phyloP scores from a whole-genome alignment of 2,797 vertebrate species.

The Karalla daura region DNA sequence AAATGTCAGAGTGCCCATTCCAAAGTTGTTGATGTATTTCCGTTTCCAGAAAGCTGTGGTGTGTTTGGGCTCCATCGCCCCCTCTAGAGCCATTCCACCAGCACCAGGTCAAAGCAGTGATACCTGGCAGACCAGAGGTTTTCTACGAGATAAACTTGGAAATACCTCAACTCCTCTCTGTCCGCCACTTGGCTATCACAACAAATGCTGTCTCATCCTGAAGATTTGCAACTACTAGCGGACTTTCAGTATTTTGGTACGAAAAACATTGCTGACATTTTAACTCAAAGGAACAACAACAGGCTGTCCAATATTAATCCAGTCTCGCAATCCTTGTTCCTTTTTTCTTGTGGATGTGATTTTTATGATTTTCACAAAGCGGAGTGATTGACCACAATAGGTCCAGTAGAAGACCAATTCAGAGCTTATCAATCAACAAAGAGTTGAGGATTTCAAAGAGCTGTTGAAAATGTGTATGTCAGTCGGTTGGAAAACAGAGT shows the following conservation, averaged over 20 bases:
- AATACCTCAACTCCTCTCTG: background rate
- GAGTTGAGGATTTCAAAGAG: conserved; percentile 35
- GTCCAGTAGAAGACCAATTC: conserved; percentile 8
- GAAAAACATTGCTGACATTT: background rate
- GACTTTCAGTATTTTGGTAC: background rate
- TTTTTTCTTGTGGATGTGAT: conserved; percentile 7
- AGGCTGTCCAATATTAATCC: conserved; percentile 14
- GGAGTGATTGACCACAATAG: conserved; percentile 27
- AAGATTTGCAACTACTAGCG: background rate
- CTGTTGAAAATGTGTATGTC: conserved; percentile 49
- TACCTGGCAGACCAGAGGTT: background rate
- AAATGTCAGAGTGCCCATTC: background rate
- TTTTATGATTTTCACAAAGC: conserved; percentile 10
- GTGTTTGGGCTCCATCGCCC: background rate
- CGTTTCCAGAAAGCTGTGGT: background rate
- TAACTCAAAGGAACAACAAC: conserved; percentile 6
- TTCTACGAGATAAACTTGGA: background rate
- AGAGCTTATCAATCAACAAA: conserved; percentile 32
- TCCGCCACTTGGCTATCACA: background rate
- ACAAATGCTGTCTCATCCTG: background rate
- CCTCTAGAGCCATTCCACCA: background rate
- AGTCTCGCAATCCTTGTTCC: conserved; percentile 12
- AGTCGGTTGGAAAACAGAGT: conserved; percentile 42
- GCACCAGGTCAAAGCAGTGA: background rate
- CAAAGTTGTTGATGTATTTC: background rate